A percentile compares a stretch with the other conserved stretches of the same genome.
phyloP scores from a whole-genome alignment of 2,888 invertebrate species.

The Isoperla grammatica region DNA sequence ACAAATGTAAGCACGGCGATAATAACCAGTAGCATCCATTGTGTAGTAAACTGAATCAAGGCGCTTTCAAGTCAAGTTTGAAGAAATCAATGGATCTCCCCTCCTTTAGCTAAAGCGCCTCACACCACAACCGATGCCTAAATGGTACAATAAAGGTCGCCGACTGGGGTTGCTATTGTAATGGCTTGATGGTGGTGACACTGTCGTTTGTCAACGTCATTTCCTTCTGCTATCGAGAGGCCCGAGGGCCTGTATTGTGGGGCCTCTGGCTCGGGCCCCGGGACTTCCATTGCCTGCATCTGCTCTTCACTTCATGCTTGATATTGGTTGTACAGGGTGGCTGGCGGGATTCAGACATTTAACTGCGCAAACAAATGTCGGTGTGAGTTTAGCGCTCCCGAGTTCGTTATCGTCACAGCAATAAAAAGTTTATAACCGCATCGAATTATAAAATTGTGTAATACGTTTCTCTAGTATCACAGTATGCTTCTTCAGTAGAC shows the following conservation, averaged over 20 bases:
- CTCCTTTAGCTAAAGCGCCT: conserved; percentile 5
- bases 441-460: no score
- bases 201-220: conserved; percentile 12
- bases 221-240: conserved; percentile 9
- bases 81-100: conserved; percentile 12
- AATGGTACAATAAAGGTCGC: conserved; percentile 17
- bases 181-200: not conserved
- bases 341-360: no score
- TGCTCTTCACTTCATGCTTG: not conserved
- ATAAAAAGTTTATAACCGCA: no score
- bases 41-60: no score
- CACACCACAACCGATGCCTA: not conserved
- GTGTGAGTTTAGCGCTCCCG: no score
- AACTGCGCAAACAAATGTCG: no score
- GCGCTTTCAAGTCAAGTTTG: not conserved
- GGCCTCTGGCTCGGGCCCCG: not conserved
- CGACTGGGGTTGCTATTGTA: conserved; percentile 7
- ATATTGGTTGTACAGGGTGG: no score
- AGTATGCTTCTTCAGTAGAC: no score
- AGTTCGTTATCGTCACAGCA: no score
- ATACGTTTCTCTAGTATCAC: no score
- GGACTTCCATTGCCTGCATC: not conserved
- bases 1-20: no score
- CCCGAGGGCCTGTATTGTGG: not conserved
- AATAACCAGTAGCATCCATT: no score